A percentile compares a stretch with the other conserved stretches of the same genome.
Evolutionary conservation across 1,140 invertebrate species (phyloP).

Genomic region (Drosophila ambigua): DNA sequence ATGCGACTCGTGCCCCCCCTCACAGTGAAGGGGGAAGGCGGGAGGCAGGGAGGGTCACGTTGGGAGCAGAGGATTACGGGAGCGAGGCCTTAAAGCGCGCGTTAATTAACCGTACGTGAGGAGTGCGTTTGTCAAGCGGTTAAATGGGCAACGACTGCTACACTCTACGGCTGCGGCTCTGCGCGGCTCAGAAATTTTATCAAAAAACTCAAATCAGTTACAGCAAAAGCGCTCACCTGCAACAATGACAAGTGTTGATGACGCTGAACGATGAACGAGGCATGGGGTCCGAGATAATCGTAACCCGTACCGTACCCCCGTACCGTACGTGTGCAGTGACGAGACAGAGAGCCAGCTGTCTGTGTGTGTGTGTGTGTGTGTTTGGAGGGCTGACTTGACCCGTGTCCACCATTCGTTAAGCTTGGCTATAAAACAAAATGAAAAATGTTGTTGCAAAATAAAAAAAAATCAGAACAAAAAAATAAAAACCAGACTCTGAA

Average conservation of each 20-base stretch:
- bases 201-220: slow-evolving; percentile 69
- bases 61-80: slow-evolving; percentile 16
- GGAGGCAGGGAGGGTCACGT: background rate
- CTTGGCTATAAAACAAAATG: slow-evolving; percentile 73
- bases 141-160: slow-evolving; percentile 44
- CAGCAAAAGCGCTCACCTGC: slow-evolving; percentile 67
- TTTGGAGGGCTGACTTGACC: slow-evolving; percentile 60
- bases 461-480: slow-evolving; percentile 6
- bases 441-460: slow-evolving; percentile 76
- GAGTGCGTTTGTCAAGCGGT: slow-evolving; percentile 71
- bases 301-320: background rate
- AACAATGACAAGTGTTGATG: slow-evolving; percentile 75
- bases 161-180: slow-evolving; percentile 12
- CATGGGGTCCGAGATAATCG: slow-evolving; percentile 40
- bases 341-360: slow-evolving; percentile 30
- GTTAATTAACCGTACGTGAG: slow-evolving; percentile 77
- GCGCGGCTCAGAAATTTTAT: slow-evolving; percentile 54
- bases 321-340: slow-evolving; percentile 24
- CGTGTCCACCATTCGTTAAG: slow-evolving; percentile 43
- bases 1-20: slow-evolving; percentile 38
- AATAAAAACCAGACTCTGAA: slow-evolving; percentile 16
- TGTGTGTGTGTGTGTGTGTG: slow-evolving; percentile 13
- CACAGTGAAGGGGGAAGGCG: slow-evolving; percentile 29
- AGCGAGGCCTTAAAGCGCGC: slow-evolving; percentile 62
- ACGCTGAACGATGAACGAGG: slow-evolving; percentile 31